Conservation (phyloP, 2,113 vertebrate genomes). For the Calonectris borealis region DNA sequence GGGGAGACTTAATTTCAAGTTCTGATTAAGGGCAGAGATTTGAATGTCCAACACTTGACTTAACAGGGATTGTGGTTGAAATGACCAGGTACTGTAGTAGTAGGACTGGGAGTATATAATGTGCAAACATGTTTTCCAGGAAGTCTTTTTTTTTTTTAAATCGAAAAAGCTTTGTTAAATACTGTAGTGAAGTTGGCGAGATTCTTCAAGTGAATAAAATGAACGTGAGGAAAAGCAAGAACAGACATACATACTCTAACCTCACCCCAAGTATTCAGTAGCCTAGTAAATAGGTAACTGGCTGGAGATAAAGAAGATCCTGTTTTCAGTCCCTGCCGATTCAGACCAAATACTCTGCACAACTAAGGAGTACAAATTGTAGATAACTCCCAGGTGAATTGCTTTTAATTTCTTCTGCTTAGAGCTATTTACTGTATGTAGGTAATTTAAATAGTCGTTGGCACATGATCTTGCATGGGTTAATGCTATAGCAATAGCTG, state of each 20-base stretch:
- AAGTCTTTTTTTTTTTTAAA: neutral
- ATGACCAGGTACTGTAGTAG: neutral
- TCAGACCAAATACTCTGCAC: neutral
- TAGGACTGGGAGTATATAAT: neutral
- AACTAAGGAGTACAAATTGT: neutral
- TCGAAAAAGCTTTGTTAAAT: neutral
- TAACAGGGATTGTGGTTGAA: neutral
- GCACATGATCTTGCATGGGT: neutral
- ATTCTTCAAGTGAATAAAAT: neutral
- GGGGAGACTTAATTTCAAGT: neutral
- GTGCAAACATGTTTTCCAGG: neutral
- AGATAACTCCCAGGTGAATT: neutral
- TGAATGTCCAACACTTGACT: rapidly evolving
- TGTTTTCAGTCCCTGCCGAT: neutral
- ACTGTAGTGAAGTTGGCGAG: neutral
- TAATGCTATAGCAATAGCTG: neutral
- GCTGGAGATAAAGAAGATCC: neutral
- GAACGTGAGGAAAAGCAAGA: neutral
- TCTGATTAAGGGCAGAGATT: neutral
- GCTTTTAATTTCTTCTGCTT: neutral
- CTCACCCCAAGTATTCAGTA: neutral
- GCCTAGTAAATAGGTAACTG: neutral
- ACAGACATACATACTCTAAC: neutral
- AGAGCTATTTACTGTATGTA: neutral
- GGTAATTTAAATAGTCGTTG: neutral